Evolutionary conservation across 2,113 vertebrate species (phyloP).

Genomic region (Nycticryphes semicollaris): DNA sequence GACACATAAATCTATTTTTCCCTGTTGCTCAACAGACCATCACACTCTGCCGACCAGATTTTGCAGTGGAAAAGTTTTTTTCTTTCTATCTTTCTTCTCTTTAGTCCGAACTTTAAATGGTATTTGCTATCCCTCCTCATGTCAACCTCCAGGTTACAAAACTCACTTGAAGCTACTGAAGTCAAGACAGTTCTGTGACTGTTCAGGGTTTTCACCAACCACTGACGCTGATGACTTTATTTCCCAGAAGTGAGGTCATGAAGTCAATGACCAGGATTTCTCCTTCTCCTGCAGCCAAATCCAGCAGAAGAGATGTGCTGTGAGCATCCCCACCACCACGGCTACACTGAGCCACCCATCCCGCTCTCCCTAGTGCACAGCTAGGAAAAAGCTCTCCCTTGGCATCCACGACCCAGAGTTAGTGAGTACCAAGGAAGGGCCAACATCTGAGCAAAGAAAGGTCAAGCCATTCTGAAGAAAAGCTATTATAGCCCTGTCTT

Average conservation of each 20-base stretch:
- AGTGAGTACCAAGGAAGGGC: not conserved
- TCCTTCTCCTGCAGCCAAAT: not conserved
- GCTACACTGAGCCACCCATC: fast-evolving
- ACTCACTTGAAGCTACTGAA: not conserved
- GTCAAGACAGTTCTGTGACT: not conserved
- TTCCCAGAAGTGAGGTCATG: not conserved
- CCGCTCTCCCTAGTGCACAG: not conserved
- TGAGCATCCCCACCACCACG: not conserved
- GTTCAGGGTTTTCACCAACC: not conserved
- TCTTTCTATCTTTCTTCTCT: not conserved
- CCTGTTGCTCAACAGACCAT: slow-evolving; percentile 43
- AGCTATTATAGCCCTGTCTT: not conserved
- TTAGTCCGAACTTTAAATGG: not conserved
- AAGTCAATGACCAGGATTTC: not conserved
- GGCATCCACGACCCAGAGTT: not conserved
- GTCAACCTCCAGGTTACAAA: not conserved
- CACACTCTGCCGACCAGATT: not conserved
- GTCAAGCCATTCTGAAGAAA: not conserved
- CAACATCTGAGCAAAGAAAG: not conserved
- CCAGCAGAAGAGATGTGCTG: not conserved
- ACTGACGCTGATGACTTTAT: not conserved
- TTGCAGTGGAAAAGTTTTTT: not conserved
- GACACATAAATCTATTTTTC: slow-evolving; percentile 55
- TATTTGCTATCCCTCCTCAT: not conserved
- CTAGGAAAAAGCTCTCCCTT: not conserved